Evolutionary conservation across 2,888 invertebrate species (phyloP).

Genomic region (Eurois occulta): DNA sequence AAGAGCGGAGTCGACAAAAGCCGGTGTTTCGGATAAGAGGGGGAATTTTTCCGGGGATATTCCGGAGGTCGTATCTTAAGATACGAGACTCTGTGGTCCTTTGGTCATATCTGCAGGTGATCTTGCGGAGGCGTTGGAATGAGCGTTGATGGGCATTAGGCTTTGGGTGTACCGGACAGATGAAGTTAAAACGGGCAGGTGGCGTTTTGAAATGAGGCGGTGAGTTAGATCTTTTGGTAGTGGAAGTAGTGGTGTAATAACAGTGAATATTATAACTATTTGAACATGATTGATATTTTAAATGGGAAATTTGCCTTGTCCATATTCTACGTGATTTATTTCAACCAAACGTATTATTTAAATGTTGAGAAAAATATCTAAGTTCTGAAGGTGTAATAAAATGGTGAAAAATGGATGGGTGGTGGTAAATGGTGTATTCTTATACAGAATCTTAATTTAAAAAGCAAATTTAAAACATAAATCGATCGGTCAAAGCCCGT

Average conservation of each 20-base stretch:
- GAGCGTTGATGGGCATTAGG: slow-evolving; percentile 39
- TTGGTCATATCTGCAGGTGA: slow-evolving; percentile 54
- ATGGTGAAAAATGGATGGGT: too few relatives aligned
- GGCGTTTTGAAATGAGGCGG: slow-evolving; percentile 34
- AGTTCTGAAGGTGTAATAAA: not conserved
- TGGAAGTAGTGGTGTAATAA: not conserved
- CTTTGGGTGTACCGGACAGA: slow-evolving; percentile 21
- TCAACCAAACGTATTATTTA: not conserved
- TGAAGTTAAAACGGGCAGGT: slow-evolving; percentile 14
- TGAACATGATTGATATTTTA: not conserved
- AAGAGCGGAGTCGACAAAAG: slow-evolving; percentile 59
- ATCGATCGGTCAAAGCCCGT: not conserved
- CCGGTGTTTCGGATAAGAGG: slow-evolving; percentile 44
- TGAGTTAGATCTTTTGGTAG: not conserved
- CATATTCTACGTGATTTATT: not conserved
- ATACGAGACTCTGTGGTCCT: slow-evolving; percentile 26
- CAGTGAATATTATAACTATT: not conserved
- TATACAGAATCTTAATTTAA: not conserved
- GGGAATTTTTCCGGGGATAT: slow-evolving; percentile 45
- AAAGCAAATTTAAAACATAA: not conserved
- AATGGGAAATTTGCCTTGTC: not conserved
- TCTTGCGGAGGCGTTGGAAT: slow-evolving; percentile 52
- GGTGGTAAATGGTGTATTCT: too few relatives aligned
- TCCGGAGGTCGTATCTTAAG: slow-evolving; percentile 31
- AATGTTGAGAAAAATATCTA: not conserved